These are phyloP conservation scores for Uria aalge DNA, from an alignment of 2,113 vertebrate genomes.

Conservation along the genomic window DNA sequence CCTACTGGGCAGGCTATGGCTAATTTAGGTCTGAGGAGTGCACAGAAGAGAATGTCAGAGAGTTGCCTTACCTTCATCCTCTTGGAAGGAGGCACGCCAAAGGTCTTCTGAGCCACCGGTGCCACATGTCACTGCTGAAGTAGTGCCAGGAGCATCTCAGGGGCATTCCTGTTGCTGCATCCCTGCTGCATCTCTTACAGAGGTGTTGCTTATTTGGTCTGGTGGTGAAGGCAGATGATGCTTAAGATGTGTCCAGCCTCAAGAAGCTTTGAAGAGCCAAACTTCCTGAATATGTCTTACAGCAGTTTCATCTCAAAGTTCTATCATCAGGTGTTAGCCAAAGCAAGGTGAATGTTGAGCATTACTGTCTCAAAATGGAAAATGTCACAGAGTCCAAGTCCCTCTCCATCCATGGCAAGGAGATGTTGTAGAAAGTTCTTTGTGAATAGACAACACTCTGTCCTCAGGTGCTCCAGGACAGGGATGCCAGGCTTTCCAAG, in stretches of 20 bases:
- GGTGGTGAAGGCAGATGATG: background rate
- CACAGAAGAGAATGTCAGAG: background rate
- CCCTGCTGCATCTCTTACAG: background rate
- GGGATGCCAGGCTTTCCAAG: background rate
- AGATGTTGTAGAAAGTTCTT: background rate
- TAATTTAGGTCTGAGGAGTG: background rate
- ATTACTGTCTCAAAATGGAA: background rate
- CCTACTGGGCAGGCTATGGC: too few species aligned
- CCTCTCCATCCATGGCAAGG: background rate
- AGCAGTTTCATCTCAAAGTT: background rate
- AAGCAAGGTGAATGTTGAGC: background rate
- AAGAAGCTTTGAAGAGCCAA: background rate
- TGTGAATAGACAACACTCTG: background rate
- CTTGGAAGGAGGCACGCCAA: background rate
- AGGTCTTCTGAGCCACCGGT: background rate
- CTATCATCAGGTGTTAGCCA: background rate
- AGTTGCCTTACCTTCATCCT: constrained; percentile 53
- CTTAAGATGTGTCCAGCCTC: background rate
- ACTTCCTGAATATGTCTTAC: background rate
- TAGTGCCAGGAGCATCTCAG: background rate
- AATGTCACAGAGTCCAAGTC: background rate
- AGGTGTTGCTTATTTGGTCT: background rate
- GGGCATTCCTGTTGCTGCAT: background rate
- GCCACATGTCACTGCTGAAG: background rate
- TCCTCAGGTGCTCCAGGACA: background rate